Evolutionary conservation across 2,888 invertebrate species (phyloP).

Genomic region (Ganaspis brasiliensis): DNA sequence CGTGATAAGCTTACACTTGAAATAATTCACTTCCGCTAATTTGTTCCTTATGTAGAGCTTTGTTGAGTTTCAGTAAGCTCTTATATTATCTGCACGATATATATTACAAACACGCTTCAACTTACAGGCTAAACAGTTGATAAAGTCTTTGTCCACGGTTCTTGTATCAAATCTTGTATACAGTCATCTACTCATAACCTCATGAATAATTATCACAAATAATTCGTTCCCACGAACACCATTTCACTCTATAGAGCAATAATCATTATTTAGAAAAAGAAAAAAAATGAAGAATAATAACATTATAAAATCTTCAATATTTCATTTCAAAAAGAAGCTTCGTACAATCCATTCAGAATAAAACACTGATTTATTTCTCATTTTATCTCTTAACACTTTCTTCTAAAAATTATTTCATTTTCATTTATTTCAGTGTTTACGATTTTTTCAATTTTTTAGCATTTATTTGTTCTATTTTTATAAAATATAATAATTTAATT

Average conservation of each 20-base stretch:
- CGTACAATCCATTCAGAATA: too few species aligned
- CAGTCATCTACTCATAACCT: constrained; percentile 7
- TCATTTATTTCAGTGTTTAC: too few species aligned
- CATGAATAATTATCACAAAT: constrained; percentile 7
- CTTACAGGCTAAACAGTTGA: constrained; percentile 14
- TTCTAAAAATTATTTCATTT: too few species aligned
- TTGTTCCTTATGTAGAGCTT: constrained; percentile 3
- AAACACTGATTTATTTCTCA: too few species aligned
- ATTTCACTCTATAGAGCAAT: background rate
- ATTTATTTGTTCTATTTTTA: too few species aligned
- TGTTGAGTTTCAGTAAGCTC: constrained; percentile 15
- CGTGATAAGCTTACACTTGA: constrained; percentile 20
- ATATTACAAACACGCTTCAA: constrained; percentile 12
- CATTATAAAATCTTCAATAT: background rate
- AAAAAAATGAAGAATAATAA: background rate
- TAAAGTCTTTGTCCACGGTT: constrained; percentile 18
- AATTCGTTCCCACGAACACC: background rate
- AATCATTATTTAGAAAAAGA: background rate
- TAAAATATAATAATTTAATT: too few species aligned
- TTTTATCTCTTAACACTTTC: too few species aligned
- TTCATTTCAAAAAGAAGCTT: too few species aligned
- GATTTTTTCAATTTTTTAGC: too few species aligned
- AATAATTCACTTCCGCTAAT: constrained; percentile 15
- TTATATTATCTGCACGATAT: constrained; percentile 18
- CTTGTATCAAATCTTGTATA: constrained; percentile 9